A percentile compares a stretch with the other conserved stretches of the same genome.
Conservation (phyloP, 2,888 invertebrate genomes). For the Galerucella pusilla region DNA sequence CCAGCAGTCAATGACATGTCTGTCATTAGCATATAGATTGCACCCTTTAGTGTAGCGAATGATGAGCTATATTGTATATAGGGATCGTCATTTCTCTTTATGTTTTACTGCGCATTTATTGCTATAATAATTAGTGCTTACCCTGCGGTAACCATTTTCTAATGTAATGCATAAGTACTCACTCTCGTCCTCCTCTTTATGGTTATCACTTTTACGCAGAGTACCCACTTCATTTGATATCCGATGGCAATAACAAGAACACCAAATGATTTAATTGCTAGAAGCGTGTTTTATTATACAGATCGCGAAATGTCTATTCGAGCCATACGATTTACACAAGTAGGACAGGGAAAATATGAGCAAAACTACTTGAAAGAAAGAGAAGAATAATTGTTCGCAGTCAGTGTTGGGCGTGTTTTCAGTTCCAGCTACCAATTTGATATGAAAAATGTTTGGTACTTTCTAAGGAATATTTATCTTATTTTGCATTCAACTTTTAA, state of each 20-base stretch:
- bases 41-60: slow-evolving; percentile 61
- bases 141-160: slow-evolving; percentile 25
- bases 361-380: no score
- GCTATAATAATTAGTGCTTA: slow-evolving; percentile 59
- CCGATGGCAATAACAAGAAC: neutral
- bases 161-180: slow-evolving; percentile 29
- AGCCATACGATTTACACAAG: no score
- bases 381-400: no score
- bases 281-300: neutral
- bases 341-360: no score
- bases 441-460: no score
- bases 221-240: slow-evolving; percentile 5
- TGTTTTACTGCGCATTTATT: slow-evolving; percentile 62
- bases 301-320: no score
- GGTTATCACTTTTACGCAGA: slow-evolving; percentile 7
- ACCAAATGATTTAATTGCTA: neutral
- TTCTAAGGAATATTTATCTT: no score
- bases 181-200: slow-evolving; percentile 15
- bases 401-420: no score
- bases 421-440: no score
- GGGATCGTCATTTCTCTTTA: slow-evolving; percentile 56
- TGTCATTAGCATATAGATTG: slow-evolving; percentile 65
- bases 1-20: slow-evolving; percentile 55
- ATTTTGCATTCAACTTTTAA: no score
- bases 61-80: slow-evolving; percentile 48